Evolutionary conservation across 2,113 vertebrate genomes (phyloP).

Genomic region (Cyanocitta stelleri): DNA sequence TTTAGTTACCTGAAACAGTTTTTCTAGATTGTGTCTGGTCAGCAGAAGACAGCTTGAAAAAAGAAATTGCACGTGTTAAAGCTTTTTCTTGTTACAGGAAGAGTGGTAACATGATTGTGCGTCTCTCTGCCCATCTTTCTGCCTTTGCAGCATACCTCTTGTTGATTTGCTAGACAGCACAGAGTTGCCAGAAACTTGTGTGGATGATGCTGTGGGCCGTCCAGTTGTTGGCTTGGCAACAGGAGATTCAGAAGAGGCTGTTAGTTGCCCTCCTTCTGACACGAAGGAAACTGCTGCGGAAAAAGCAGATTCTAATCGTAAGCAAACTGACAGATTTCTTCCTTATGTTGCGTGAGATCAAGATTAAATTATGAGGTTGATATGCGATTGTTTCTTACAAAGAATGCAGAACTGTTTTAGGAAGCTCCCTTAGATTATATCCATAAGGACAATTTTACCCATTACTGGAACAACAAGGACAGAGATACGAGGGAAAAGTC

Average conservation of each 20-base stretch:
- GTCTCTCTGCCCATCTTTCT: slow-evolving; percentile 10
- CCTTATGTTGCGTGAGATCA: neutral
- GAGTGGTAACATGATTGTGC: neutral
- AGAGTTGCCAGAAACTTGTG: slow-evolving; percentile 80
- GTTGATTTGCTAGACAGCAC: slow-evolving; percentile 69
- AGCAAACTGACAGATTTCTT: slow-evolving; percentile 40
- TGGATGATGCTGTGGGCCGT: slow-evolving; percentile 68
- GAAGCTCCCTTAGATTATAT: neutral
- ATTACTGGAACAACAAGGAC: neutral
- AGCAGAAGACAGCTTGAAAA: neutral
- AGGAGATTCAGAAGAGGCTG: slow-evolving; percentile 61
- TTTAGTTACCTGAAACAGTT: neutral
- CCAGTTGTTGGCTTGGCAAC: slow-evolving; percentile 47
- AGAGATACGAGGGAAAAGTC: neutral
- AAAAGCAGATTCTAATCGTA: slow-evolving; percentile 69
- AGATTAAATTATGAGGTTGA: neutral
- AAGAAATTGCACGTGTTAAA: neutral
- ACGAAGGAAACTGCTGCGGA: slow-evolving; percentile 57
- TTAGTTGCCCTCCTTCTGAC: slow-evolving; percentile 3
- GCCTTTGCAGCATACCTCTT: slow-evolving; percentile 72
- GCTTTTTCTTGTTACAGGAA: neutral
- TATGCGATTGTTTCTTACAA: neutral
- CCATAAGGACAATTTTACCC: neutral
- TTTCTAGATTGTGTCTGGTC: neutral
- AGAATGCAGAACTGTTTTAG: neutral